Percentiles rank a stretch among this genome's conserved stretches.
Evolutionary conservation across 2,113 vertebrate genomes (phyloP).

Genomic region (Elephantulus edwardii): DNA sequence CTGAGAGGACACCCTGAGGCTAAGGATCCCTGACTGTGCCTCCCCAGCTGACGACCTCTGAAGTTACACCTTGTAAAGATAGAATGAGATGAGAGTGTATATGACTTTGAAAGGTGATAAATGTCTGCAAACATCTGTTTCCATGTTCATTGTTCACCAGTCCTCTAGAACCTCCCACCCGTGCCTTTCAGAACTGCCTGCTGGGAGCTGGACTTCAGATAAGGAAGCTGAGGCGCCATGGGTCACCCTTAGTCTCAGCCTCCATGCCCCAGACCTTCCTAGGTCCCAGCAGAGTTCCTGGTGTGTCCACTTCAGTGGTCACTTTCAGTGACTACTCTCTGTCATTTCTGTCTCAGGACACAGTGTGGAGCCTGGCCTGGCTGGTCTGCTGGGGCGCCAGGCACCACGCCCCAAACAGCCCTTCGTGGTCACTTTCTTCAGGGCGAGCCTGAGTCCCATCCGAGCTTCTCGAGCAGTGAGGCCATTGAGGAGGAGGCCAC

Average conservation of each 20-base stretch:
- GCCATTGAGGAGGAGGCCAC: constrained; percentile 84
- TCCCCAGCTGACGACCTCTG: not conserved
- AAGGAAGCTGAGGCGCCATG: not conserved
- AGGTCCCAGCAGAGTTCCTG: not conserved
- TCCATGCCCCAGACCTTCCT: fast-evolving
- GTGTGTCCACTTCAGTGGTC: no score
- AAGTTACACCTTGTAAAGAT: not conserved
- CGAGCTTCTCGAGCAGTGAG: constrained; percentile 87
- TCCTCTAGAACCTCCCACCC: fast-evolving
- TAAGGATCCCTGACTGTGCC: not conserved
- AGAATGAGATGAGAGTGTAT: not conserved
- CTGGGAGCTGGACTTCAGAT: not conserved
- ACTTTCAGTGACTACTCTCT: not conserved
- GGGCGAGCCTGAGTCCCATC: constrained; percentile 86
- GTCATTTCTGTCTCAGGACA: constrained; percentile 83
- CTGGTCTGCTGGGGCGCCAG: constrained; percentile 90
- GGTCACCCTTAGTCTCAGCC: not conserved
- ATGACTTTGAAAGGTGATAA: not conserved
- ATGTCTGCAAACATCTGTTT: no score
- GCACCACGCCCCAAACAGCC: constrained; percentile 94
- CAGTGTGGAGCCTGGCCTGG: constrained; percentile 90
- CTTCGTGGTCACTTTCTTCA: constrained; percentile 97
- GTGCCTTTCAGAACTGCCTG: not conserved
- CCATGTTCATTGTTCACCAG: fast-evolving
- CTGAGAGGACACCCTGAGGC: fast-evolving